These are phyloP conservation scores for Laticauda colubrina DNA, from an alignment of 2,113 vertebrate genomes.

Conservation along the genomic window DNA sequence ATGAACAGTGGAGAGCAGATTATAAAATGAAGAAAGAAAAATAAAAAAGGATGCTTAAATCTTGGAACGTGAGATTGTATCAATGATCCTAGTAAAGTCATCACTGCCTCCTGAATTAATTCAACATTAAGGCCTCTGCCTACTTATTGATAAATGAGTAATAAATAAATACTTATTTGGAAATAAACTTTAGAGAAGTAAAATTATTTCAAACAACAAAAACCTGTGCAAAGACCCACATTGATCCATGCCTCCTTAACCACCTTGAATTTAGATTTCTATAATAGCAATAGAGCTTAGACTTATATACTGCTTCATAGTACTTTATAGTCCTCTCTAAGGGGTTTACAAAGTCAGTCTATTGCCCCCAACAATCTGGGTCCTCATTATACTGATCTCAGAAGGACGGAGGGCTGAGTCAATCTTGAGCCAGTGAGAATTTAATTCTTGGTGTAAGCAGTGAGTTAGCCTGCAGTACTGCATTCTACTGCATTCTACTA, in stretches of 20 bases:
- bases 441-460: too few species aligned
- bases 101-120: neutral
- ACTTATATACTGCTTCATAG: too few species aligned
- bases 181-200: neutral
- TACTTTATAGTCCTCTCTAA: too few species aligned
- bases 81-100: neutral
- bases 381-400: too few species aligned
- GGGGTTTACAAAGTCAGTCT: too few species aligned
- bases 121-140: neutral
- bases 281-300: neutral
- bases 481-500: too few species aligned
- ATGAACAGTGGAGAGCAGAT: neutral
- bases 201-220: neutral
- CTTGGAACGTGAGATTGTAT: neutral
- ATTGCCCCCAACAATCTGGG: too few species aligned
- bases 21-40: neutral
- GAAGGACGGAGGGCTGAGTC: too few species aligned
- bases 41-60: neutral
- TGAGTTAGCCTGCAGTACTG: too few species aligned
- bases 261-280: neutral
- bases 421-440: too few species aligned
- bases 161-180: neutral
- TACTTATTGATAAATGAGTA: neutral
- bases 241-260: neutral
- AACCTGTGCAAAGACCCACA: neutral